phyloP scores from a whole-genome alignment of 2,888 invertebrate species.

The Pseudolycoriella hygida region DNA sequence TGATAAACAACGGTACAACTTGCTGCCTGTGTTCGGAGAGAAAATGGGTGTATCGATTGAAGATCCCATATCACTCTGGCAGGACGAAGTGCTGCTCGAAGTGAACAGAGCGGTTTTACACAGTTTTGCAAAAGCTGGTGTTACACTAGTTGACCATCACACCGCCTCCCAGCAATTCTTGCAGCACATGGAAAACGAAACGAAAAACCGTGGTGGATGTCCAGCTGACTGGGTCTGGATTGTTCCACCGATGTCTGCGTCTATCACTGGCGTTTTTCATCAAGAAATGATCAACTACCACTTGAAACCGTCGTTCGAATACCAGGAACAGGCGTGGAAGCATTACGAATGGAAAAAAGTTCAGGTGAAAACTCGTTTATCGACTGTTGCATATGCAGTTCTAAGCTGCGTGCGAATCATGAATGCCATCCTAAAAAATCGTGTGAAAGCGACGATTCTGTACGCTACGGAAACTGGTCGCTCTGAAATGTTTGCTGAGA shows the following conservation, averaged over 20 bases:
- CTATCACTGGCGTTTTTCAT: slow-evolving; percentile 63
- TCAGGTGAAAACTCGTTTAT: slow-evolving; percentile 83
- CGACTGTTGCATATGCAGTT: slow-evolving; percentile 74
- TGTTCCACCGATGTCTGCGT: slow-evolving; percentile 53
- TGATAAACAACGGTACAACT: slow-evolving; percentile 70
- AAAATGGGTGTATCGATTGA: slow-evolving; percentile 78
- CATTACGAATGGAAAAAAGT: slow-evolving; percentile 84
- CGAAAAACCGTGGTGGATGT: slow-evolving; percentile 39
- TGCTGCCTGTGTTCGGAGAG: slow-evolving; percentile 75
- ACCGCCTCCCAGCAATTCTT: slow-evolving; percentile 91
- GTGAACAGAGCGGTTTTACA: slow-evolving; percentile 80
- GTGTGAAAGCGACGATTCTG: slow-evolving; percentile 89
- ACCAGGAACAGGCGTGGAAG: slow-evolving; percentile 89
- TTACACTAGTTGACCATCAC: slow-evolving; percentile 91
- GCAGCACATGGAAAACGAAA: slow-evolving; percentile 86
- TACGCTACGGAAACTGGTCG: slow-evolving; percentile 94
- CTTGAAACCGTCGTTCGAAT: slow-evolving; percentile 77
- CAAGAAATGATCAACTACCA: slow-evolving; percentile 82
- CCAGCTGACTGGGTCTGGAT: slow-evolving; percentile 50
- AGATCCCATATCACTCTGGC: slow-evolving; percentile 77
- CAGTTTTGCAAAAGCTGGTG: slow-evolving; percentile 72
- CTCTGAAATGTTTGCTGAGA: slow-evolving; percentile 86
- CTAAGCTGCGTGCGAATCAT: background rate
- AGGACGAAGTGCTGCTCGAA: slow-evolving; percentile 82
- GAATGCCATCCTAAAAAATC: background rate